A percentile compares a stretch with the other conserved stretches of the same genome.
Evolutionary conservation across 2,797 vertebrate species (phyloP).

Genomic region (Sparus aurata): DNA sequence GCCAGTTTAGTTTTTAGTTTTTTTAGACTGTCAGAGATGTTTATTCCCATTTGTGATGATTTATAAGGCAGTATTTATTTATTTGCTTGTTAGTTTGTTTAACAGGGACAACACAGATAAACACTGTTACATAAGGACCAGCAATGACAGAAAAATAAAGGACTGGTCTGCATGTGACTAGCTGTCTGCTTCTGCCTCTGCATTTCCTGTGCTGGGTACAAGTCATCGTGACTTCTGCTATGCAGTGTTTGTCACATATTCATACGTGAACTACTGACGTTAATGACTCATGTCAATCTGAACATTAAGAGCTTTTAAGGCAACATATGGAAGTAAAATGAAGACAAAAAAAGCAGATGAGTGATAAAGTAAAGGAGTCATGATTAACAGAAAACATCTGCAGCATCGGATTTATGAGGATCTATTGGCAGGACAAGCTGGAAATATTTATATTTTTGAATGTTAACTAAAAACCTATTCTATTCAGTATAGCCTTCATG

Average conservation of each 20-base stretch:
- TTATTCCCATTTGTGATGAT: neutral
- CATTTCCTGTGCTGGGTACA: neutral
- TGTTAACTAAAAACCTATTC: too few species aligned
- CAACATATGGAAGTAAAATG: neutral
- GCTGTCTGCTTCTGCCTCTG: neutral
- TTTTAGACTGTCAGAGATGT: neutral
- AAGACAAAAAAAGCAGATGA: neutral
- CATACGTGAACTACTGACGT: neutral
- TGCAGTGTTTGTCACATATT: neutral
- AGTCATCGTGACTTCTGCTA: constrained; percentile 2
- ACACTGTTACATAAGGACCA: constrained; percentile 3
- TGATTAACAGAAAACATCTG: neutral
- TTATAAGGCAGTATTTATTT: neutral
- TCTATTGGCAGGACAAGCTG: too few species aligned
- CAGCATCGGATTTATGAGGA: neutral
- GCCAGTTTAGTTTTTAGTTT: neutral
- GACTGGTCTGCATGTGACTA: neutral
- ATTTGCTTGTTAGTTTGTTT: neutral
- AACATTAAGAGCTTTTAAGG: neutral
- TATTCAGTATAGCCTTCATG: too few species aligned
- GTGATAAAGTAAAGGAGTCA: neutral
- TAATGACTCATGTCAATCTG: neutral
- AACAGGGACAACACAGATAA: neutral
- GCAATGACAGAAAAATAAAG: too few species aligned
- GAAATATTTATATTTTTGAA: too few species aligned